phyloP scores from a whole-genome alignment of 1,140 invertebrate genomes.

The Monochamus saltuarius region DNA sequence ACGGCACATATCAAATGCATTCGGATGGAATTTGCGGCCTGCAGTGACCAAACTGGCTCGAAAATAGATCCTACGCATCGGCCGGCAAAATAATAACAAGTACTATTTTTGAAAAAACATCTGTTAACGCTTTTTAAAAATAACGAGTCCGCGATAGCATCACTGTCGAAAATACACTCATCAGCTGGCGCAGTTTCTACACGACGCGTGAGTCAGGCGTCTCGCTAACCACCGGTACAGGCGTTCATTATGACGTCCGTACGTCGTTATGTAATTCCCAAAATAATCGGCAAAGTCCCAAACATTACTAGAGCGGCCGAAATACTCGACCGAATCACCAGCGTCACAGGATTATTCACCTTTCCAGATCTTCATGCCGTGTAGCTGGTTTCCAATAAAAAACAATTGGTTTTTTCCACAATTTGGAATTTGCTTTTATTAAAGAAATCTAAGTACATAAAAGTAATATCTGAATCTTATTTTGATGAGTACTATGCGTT shows the following conservation, averaged over 20 bases:
- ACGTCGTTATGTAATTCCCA: slow-evolving; percentile 27
- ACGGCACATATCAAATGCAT: not conserved
- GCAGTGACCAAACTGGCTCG: slow-evolving; percentile 2
- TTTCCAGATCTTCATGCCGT: no score
- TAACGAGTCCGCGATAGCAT: slow-evolving; percentile 32
- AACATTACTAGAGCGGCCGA: not conserved
- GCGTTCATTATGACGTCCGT: slow-evolving; percentile 34
- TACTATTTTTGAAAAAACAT: slow-evolving; percentile 38
- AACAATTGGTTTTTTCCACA: no score
- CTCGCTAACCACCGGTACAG: no score
- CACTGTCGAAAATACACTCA: slow-evolving; percentile 39
- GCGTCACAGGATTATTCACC: not conserved
- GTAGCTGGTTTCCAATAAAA: no score
- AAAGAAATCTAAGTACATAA: no score
- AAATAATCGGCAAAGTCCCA: slow-evolving; percentile 7
- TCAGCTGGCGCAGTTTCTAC: slow-evolving; percentile 37
- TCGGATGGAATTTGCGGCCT: not conserved
- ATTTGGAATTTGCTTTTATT: no score
- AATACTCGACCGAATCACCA: not conserved
- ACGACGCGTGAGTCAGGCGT: slow-evolving; percentile 20
- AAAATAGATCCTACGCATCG: slow-evolving; percentile 24
- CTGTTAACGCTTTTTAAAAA: slow-evolving; percentile 42
- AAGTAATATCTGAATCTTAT: no score
- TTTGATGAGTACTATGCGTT: no score
- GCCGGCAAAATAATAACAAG: slow-evolving; percentile 36